phyloP scores from a whole-genome alignment of 2,113 vertebrate species.

The Talpa occidentalis region DNA sequence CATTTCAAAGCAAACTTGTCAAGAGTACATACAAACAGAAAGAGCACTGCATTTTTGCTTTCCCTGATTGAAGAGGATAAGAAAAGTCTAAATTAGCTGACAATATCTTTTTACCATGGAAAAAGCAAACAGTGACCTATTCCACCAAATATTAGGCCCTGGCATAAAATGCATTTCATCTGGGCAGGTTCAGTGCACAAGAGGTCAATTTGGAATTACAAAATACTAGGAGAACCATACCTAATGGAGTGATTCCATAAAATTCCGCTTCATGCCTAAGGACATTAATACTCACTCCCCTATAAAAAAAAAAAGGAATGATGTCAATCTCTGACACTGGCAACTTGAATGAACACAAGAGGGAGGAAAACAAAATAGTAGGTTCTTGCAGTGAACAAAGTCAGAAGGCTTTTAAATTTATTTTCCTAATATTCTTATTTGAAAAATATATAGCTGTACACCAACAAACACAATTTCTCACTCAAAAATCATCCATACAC shows the following conservation, averaged over 20 bases:
- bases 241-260: conserved; percentile 98
- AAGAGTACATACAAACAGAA: conserved; percentile 50
- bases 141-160: neutral
- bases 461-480: neutral
- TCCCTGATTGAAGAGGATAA: conserved; percentile 20
- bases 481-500: neutral
- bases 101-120: neutral
- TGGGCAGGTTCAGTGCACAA: neutral
- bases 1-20: conserved; percentile 59
- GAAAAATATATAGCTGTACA: neutral
- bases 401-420: neutral
- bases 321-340: neutral
- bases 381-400: neutral
- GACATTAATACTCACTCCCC: conserved; percentile 96
- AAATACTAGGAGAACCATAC: conserved; percentile 82
- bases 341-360: neutral
- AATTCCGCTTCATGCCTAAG: conserved; percentile 98
- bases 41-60: neutral
- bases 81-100: neutral
- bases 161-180: neutral
- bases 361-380: neutral
- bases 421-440: neutral
- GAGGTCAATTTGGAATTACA: neutral
- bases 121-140: neutral
- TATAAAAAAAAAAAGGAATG: conserved; percentile 74